Base-by-base conservation (phyloP, 2,113 vertebrate genomes). In the human region DNA sequence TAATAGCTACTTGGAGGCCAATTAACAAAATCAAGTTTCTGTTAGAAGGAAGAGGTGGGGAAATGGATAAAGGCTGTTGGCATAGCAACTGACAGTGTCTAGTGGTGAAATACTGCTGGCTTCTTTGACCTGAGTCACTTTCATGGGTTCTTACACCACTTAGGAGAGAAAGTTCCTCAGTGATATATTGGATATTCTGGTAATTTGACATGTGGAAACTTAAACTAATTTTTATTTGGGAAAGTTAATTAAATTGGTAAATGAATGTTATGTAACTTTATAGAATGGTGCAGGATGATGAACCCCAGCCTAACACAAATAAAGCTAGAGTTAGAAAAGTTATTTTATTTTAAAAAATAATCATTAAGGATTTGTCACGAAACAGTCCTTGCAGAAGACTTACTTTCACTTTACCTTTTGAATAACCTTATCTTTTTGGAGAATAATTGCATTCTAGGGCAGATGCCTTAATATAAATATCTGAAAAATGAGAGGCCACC, bases 261-360 rank as follows among this genome's bases (percentile, higher is more conserved):
- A 52, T 35, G 18, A 75, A 25, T 89, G 73, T 40, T 93, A 90
- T 45, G 88, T 57, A 66, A 61, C n/a, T 12, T 59, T 57, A 45
- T 72, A 59, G 75, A 87, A 72, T 59, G 38, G 30, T 80, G 14
- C 7, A 96, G 20, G 38, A 20, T 35, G 23, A 86, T 86, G 14
- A 75, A 70, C 9, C 73, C 23, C 0, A 8, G 11, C 22, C 13
- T 61, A 61, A 86, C 17, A 83, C 14, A 85, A 38, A 87, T 3
- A 79, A 80, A 83, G 5, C 8, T 68, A 45, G 3, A 16, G 13
- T 81, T 61, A n/a, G 32, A 64, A 45, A 90, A 91, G n/a, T 0
- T 23, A 70, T 64, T 84, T 95, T 75, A 6, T 95, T 68, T 68
- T 92, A 35, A 20, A 94, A 83, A 86, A 64, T 59, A 89, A 73